Evolutionary conservation across 2,888 invertebrate genomes (phyloP), one percentile per base, ranked within the genome.

Genomic region (Luffia ferchaultella): DNA sequence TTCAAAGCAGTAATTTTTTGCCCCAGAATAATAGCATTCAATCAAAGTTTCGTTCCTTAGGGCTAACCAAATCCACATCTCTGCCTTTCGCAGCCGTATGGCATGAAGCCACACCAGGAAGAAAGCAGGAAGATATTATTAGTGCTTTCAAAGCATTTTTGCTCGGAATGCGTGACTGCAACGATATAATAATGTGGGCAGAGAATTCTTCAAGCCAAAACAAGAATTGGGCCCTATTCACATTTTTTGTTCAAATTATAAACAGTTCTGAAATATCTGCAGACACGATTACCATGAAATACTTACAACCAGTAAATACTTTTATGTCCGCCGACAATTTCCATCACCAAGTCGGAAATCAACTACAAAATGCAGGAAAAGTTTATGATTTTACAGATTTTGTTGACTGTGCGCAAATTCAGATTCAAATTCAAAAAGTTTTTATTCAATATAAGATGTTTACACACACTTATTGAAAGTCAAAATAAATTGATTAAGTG

Each of bases 291-390:
- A 54, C 50, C 45, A 30, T 58, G 20, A 57, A 56, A 52, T 64
- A 60, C 52, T 56, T 64, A 46, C 59, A 60, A 51, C 50, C 51
- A 18, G 61, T 63, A 30, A 65, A 65, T 43, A 63, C 62, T 42
- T 63, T 60, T 45, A 65, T 64, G 61, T 58, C 61, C 48, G 61
- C 63, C 16, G 66, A 65, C 53, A 58, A 59, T 48, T 65, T 66
- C 52, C 63, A 67, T 52, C 63, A 65, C 50, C 56, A 57, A 53
- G 60, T 66, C n/a, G 62, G 65, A 51, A 48, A 46, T 17, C 58
- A 60, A 40, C 50, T 64, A 17, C 59, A 61, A 53, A 58, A 48
- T 45, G 58, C 55, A 58, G 56, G n/a, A n/a, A n/a, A n/a, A n/a
- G n/a, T n/a, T n/a, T n/a, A n/a, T n/a, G n/a, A n/a, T n/a, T n/a